Evolutionary conservation across 2,888 invertebrate species (phyloP).

Genomic region (Drosophila anomelani): DNA sequence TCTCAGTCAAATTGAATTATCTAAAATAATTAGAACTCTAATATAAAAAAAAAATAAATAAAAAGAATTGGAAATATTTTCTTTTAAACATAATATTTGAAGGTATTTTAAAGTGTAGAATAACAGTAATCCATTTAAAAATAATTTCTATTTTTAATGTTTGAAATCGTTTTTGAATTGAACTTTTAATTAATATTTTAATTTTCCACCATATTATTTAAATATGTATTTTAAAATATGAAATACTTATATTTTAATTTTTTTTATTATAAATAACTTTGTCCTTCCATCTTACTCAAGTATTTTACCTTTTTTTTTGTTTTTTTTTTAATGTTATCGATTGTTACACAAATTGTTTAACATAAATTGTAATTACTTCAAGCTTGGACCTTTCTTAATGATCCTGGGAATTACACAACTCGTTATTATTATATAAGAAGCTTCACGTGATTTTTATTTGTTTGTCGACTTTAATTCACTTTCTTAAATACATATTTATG

Average conservation of each 20-base stretch:
- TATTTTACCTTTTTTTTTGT: background rate
- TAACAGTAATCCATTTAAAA: no score
- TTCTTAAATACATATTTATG: conserved; percentile 34
- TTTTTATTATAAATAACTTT: background rate
- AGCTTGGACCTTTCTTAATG: background rate
- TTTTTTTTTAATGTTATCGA: background rate
- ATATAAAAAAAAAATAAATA: background rate
- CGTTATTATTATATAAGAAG: background rate
- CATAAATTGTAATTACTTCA: background rate
- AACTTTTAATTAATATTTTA: background rate
- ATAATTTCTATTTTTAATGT: no score
- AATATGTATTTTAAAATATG: background rate
- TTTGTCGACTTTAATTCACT: conserved; percentile 29
- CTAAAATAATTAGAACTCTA: background rate
- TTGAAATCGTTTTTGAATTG: background rate
- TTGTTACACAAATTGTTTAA: background rate
- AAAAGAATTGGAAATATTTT: background rate
- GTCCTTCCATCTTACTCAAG: rapidly evolving
- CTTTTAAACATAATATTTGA: no score
- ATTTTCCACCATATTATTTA: background rate
- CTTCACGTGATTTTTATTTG: conserved; percentile 14
- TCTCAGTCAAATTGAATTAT: no score
- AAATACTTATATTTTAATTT: background rate
- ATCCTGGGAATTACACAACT: background rate
- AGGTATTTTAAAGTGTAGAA: no score